A percentile compares a stretch with the other conserved stretches of the same genome.
These are phyloP conservation scores for Charina bottae DNA, from an alignment of 2,113 vertebrate species.

Conservation along the genomic window DNA sequence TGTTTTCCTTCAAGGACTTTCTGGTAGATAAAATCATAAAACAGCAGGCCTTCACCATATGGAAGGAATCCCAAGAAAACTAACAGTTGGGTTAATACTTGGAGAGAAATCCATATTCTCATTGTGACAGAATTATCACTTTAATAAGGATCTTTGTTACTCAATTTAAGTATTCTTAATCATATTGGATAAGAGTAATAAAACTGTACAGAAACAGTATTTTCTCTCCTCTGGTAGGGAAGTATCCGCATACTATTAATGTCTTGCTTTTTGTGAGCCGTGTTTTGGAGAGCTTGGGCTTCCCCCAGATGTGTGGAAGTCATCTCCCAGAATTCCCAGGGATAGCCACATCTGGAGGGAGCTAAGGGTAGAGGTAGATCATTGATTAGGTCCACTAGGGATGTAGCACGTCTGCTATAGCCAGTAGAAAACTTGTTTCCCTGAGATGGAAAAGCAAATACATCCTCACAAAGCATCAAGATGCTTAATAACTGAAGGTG, in stretches of 20 bases:
- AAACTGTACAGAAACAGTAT: not conserved
- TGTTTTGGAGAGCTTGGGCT: not conserved
- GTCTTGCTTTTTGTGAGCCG: not conserved
- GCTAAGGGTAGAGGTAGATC: not conserved
- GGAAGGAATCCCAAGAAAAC: slow-evolving; percentile 38
- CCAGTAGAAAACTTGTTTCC: not conserved
- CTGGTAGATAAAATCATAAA: slow-evolving; percentile 37
- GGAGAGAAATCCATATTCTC: slow-evolving; percentile 28
- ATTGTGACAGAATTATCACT: slow-evolving; percentile 29
- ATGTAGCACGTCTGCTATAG: not conserved
- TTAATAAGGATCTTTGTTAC: not conserved
- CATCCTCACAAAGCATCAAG: not conserved
- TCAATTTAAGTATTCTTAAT: not conserved
- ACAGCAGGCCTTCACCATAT: not conserved
- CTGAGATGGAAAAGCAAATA: not conserved
- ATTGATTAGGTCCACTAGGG: not conserved
- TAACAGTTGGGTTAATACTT: slow-evolving; percentile 26
- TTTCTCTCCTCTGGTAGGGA: not conserved
- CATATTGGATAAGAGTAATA: not conserved
- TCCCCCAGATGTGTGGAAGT: not conserved
- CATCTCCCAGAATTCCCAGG: not conserved
- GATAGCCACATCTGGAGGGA: not conserved
- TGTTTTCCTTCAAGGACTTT: slow-evolving; percentile 27
- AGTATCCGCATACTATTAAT: not conserved
- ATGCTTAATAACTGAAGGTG: not conserved